Evolutionary conservation across 2,888 invertebrate species (phyloP), one percentile per base, ranked within the genome.

Genomic region (Limnephilus auricula): DNA sequence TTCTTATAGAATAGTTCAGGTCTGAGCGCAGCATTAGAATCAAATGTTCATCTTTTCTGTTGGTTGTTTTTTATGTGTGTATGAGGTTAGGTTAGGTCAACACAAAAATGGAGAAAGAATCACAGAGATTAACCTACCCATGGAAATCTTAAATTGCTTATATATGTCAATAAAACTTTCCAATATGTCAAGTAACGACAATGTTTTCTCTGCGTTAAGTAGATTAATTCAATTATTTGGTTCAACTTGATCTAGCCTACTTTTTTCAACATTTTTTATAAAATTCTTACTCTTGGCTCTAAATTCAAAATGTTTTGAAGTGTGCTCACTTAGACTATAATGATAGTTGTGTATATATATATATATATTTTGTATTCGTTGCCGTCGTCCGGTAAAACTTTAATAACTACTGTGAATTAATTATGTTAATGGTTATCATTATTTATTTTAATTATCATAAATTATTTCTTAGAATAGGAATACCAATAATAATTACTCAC

Each of bases 371-470:
- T 34, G 34, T 82, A 82, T 82, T 82, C 34, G 25, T 86, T 86
- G 40, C 50, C 86, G 50, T 31, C 30, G 86, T 86, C 50, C 82
- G 82, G 82, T 34, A 34, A 32, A 82, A 82, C 32, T 82, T 32
- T 82, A 82, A 82, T 32, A 82, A 82, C 34, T 65, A 65, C 25
- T 82, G 34, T 50, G 40, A 45, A 86, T 86, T 65, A 65, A 25
- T 65, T 86, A 18, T 86, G 50, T 86, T 85, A 85, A 34, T 18
- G 37, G 65, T 65, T 34, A 84, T 83, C 32, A 84, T 84, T 85
- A 85, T 85, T 85, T 40, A 40, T 85, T 40, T 85, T 85, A 50
- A 50, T 50, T 85, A 85, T 86, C 50, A 86, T 86, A 31, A 45
- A 45, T 86, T 86, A 85, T 85, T 85, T 45, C 32, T 45, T 85